phyloP scores from a whole-genome alignment of 2,113 vertebrate species.

The Mustela nigripes region DNA sequence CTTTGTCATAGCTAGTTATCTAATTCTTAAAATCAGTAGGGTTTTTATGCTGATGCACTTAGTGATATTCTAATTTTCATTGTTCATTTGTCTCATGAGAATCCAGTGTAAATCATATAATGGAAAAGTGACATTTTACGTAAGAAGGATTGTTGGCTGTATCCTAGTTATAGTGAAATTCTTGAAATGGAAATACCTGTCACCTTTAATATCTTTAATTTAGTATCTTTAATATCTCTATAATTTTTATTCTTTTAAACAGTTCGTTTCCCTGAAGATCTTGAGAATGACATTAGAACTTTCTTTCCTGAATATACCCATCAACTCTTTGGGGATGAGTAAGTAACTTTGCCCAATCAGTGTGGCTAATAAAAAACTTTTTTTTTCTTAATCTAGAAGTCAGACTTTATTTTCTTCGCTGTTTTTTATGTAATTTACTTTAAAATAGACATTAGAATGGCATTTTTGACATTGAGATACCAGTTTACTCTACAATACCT shows the following conservation, averaged over 20 bases:
- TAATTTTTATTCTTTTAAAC: constrained; percentile 63
- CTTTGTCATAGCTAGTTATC: constrained; percentile 4
- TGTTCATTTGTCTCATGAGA: constrained; percentile 47
- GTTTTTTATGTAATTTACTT: constrained; percentile 42
- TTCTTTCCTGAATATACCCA: constrained; percentile 99
- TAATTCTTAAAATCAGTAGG: too few species aligned
- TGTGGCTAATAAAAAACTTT: neutral
- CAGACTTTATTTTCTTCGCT: constrained; percentile 47
- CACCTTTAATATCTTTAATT: constrained; percentile 54
- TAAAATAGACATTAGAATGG: constrained; percentile 43
- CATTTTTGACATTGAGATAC: constrained; percentile 33
- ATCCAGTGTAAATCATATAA: constrained; percentile 51
- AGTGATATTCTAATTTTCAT: constrained; percentile 29
- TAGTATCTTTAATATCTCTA: constrained; percentile 2
- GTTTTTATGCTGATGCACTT: too few species aligned
- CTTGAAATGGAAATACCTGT: constrained; percentile 61
- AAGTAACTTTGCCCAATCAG: constrained; percentile 86
- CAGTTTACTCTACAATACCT: neutral
- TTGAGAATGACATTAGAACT: constrained; percentile 96
- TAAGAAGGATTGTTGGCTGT: constrained; percentile 56
- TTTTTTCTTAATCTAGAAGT: neutral
- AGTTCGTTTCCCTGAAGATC: constrained; percentile 98
- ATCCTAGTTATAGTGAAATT: constrained; percentile 51
- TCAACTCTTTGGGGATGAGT: constrained; percentile 99
- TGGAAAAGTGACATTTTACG: constrained; percentile 37